Conservation (phyloP, 2,113 vertebrate genomes). For the Chrysochloris asiatica region DNA sequence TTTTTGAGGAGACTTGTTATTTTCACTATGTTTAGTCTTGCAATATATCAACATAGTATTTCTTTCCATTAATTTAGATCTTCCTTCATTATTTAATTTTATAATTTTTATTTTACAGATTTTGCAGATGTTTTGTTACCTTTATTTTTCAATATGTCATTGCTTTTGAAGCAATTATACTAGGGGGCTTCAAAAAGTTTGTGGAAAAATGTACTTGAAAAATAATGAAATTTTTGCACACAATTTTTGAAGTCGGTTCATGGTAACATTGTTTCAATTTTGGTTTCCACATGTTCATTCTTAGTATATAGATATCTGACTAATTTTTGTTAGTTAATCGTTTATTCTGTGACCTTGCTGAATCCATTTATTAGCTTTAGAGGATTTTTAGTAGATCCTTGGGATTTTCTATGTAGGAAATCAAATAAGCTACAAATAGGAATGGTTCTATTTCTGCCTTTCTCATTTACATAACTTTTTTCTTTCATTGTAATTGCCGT, state of each 20-base stretch:
- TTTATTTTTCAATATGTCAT: background rate
- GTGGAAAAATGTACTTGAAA: too few species aligned
- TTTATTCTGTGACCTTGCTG: background rate
- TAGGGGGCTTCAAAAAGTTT: background rate
- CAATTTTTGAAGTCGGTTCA: too few species aligned
- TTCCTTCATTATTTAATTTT: background rate
- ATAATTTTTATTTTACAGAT: background rate
- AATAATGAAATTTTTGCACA: too few species aligned
- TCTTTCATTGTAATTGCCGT: background rate
- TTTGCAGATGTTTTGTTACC: background rate
- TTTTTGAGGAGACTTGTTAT: background rate
- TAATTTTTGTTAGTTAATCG: background rate
- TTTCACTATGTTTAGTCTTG: background rate
- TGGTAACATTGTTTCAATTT: too few species aligned
- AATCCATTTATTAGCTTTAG: background rate
- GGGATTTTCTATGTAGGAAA: background rate
- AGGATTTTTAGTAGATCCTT: background rate
- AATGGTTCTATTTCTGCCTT: background rate
- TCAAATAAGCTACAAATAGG: background rate
- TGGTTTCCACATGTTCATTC: background rate
- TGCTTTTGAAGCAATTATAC: background rate
- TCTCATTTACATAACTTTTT: background rate
- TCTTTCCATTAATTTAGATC: background rate
- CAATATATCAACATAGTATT: background rate
- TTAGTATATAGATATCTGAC: background rate